Conservation (phyloP, 2,888 invertebrate genomes). For the Teleiodes luculella region DNA sequence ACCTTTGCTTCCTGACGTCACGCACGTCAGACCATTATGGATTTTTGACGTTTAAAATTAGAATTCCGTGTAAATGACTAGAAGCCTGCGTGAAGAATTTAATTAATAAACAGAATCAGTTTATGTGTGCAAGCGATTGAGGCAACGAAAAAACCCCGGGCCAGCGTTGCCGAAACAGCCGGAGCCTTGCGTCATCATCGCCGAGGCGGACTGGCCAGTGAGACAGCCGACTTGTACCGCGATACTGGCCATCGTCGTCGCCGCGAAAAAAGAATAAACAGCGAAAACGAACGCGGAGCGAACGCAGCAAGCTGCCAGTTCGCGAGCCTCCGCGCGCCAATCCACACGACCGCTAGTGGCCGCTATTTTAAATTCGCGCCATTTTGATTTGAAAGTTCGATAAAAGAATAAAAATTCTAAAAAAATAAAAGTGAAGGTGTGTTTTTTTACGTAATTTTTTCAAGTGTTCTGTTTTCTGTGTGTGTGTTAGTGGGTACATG, state of each 20-base stretch:
- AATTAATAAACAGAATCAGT: constrained; percentile 22
- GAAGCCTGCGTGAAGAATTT: constrained; percentile 12
- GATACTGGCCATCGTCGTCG: constrained; percentile 36
- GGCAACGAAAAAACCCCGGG: constrained; percentile 53
- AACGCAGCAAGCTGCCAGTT: constrained; percentile 43
- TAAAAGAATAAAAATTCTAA: constrained; percentile 28
- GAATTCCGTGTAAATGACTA: constrained; percentile 3
- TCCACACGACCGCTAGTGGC: constrained; percentile 40
- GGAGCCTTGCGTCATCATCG: constrained; percentile 53
- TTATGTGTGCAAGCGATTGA: constrained; percentile 38
- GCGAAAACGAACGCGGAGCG: constrained; percentile 42
- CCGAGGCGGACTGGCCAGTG: constrained; percentile 54
- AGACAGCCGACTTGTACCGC: constrained; percentile 21
- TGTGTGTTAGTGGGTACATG: constrained; percentile 61
- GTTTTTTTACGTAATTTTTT: constrained; percentile 31
- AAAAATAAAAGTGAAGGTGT: constrained; percentile 40
- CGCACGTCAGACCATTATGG: not conserved
- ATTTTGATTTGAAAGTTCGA: constrained; percentile 53
- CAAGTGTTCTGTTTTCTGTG: constrained; percentile 45
- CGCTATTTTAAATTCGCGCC: constrained; percentile 42
- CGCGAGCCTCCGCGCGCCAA: constrained; percentile 51
- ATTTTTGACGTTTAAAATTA: constrained; percentile 1
- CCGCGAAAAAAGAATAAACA: constrained; percentile 38
- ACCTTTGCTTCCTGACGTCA: constrained; percentile 3
- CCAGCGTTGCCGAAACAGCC: constrained; percentile 57